Evolutionary conservation across 1,140 invertebrate species (phyloP).

Genomic region (Trichonephila clavipes): DNA sequence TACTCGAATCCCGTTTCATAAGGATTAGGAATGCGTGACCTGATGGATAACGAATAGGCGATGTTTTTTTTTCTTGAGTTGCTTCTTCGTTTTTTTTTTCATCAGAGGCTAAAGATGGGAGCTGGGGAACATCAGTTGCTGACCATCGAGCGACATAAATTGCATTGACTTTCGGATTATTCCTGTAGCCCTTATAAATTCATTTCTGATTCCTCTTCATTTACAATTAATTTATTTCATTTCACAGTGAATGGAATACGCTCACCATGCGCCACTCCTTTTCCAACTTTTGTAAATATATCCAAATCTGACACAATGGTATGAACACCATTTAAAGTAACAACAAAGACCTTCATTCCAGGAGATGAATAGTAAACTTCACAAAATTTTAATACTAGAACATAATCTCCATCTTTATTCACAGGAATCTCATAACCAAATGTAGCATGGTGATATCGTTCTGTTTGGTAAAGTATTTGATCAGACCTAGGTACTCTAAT

Average conservation of each 20-base stretch:
- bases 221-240: constrained; percentile 89
- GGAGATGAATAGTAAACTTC: no score
- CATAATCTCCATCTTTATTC: no score
- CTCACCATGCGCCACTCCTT: constrained; percentile 96
- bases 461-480: no score
- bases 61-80: constrained; percentile 77
- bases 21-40: constrained; percentile 90
- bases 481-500: no score
- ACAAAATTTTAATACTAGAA: no score
- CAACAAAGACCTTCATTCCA: constrained; percentile 89
- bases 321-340: constrained; percentile 95
- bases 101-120: constrained; percentile 78
- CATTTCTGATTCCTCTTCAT: constrained; percentile 85
- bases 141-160: constrained; percentile 93
- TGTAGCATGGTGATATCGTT: no score
- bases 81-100: constrained; percentile 81
- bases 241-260: constrained; percentile 91
- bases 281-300: constrained; percentile 94
- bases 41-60: constrained; percentile 64
- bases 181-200: constrained; percentile 88
- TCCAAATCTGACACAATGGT: constrained; percentile 95
- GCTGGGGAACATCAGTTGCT: constrained; percentile 89
- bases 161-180: constrained; percentile 99
- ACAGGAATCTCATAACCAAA: no score
- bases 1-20: constrained; percentile 92